These are phyloP conservation scores for Lamellibrachia satsuma DNA, from an alignment of 2,888 invertebrate species.

Conservation along the genomic window DNA sequence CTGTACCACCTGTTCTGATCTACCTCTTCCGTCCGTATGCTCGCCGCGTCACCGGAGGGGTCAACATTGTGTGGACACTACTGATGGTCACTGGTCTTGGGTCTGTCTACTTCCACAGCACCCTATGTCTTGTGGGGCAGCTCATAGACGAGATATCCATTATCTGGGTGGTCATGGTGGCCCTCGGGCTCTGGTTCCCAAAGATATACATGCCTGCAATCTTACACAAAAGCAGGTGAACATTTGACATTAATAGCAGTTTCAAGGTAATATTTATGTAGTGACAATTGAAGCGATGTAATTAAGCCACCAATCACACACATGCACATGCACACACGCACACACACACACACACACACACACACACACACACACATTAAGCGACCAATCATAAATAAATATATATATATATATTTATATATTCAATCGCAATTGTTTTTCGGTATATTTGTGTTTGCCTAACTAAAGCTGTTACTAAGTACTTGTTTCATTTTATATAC, in stretches of 20 bases:
- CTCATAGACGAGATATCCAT: conserved; percentile 83
- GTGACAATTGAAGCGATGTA: no score
- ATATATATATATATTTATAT: no score
- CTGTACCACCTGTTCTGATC: conserved; percentile 80
- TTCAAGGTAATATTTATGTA: no score
- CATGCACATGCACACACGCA: neutral
- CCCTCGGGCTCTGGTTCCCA: conserved; percentile 75
- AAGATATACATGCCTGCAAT: conserved; percentile 45
- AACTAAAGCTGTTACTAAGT: no score
- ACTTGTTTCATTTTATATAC: no score
- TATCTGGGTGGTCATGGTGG: conserved; percentile 83
- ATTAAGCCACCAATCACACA: neutral
- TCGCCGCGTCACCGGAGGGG: conserved; percentile 75
- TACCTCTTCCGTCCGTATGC: conserved; percentile 82
- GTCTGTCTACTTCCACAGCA: conserved; percentile 87
- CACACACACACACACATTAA: neutral
- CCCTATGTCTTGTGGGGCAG: conserved; percentile 82
- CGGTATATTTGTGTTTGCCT: no score
- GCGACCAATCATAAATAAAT: neutral
- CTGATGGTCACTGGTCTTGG: conserved; percentile 81
- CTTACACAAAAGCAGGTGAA: conserved; percentile 48
- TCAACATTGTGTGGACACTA: conserved; percentile 82
- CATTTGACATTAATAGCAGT: neutral
- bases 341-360: neutral
- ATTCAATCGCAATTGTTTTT: no score